phyloP scores from a whole-genome alignment of 2,797 vertebrate genomes.

The Trichosurus vulpecula region DNA sequence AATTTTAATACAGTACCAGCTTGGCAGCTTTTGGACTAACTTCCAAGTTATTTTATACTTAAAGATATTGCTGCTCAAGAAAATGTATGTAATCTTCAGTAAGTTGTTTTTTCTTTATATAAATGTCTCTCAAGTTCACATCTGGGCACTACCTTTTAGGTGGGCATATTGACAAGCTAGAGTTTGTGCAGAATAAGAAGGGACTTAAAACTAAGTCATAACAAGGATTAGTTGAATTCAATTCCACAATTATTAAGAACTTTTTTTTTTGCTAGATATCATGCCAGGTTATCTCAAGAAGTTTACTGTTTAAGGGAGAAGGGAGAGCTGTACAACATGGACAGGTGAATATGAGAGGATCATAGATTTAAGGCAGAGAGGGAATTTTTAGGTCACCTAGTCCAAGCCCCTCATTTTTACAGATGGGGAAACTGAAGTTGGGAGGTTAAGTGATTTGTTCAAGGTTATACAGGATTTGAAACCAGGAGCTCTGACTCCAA shows the following conservation, averaged over 20 bases:
- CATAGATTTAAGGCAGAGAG: neutral
- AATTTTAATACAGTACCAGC: neutral
- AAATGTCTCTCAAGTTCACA: neutral
- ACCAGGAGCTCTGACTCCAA: neutral
- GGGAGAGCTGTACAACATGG: neutral
- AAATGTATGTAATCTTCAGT: neutral
- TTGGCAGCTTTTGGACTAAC: neutral
- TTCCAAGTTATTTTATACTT: neutral
- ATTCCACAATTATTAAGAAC: neutral
- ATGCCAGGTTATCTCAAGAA: neutral
- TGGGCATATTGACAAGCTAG: neutral
- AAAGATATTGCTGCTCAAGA: neutral
- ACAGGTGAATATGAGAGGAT: neutral
- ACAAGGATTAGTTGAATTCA: neutral
- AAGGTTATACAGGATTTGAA: neutral
- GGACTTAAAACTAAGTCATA: neutral
- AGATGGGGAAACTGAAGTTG: neutral
- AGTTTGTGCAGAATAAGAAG: neutral
- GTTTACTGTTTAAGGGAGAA: neutral
- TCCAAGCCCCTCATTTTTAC: neutral
- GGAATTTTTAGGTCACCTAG: neutral
- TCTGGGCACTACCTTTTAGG: neutral
- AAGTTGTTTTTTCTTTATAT: neutral
- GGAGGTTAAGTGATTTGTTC: neutral
- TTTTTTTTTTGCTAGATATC: neutral